phyloP scores from a whole-genome alignment of 2,888 invertebrate species.

The Eucera pruinosa region DNA sequence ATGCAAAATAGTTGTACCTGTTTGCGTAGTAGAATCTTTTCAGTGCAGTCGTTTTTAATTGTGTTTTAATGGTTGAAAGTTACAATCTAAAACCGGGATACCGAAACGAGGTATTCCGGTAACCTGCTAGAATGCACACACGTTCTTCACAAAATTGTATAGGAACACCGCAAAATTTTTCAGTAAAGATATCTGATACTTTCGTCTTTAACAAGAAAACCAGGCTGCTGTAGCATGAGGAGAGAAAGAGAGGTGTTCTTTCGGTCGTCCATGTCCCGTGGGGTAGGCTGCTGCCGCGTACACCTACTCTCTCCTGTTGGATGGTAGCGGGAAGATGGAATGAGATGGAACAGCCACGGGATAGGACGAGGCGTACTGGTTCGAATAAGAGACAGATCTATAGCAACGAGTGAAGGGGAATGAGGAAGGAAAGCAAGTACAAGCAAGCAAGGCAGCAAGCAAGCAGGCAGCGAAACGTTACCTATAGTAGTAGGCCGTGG shows the following conservation, averaged over 20 bases:
- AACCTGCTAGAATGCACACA: neutral
- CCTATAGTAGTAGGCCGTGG: constrained; percentile 82
- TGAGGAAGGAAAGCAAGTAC: constrained; percentile 71
- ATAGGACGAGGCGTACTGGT: constrained; percentile 79
- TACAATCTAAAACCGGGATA: too few species aligned
- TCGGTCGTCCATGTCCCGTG: constrained; percentile 78
- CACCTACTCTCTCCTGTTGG: constrained; percentile 71
- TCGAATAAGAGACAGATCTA: constrained; percentile 83
- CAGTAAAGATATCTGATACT: constrained; percentile 56
- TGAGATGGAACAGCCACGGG: constrained; percentile 72
- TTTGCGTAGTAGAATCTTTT: too few species aligned
- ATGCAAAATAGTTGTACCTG: too few species aligned
- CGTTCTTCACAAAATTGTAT: neutral
- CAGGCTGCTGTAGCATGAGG: constrained; percentile 21
- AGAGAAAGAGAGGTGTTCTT: constrained; percentile 63
- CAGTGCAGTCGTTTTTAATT: too few species aligned
- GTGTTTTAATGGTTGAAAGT: too few species aligned
- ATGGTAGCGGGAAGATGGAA: constrained; percentile 70
- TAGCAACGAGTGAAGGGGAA: constrained; percentile 72
- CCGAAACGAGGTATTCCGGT: neutral
- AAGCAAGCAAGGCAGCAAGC: constrained; percentile 64
- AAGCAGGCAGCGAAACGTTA: constrained; percentile 79
- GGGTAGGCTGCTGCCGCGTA: constrained; percentile 77
- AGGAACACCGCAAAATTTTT: constrained; percentile 16
- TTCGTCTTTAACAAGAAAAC: constrained; percentile 74